Conservation (phyloP, 2,888 invertebrate species). For the Halocaridina rubra region DNA sequence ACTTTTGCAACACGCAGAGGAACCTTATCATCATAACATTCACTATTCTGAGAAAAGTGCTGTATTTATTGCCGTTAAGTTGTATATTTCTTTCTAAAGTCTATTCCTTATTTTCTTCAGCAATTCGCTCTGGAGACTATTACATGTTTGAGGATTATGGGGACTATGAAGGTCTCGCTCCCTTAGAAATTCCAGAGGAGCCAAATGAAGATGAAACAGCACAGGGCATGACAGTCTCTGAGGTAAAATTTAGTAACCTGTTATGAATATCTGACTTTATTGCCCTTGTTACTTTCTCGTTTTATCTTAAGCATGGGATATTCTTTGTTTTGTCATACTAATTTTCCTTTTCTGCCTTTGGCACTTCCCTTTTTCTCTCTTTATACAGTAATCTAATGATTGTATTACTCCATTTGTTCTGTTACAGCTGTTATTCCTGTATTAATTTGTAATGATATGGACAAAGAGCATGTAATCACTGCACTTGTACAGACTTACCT, state of each 20-base stretch:
- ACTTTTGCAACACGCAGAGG: too few relatives aligned
- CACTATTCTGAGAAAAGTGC: too few relatives aligned
- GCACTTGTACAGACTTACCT: too few relatives aligned
- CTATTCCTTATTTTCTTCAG: slow-evolving; percentile 72
- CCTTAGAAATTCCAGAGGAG: slow-evolving; percentile 72
- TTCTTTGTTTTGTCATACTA: not conserved
- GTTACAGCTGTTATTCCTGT: too few relatives aligned
- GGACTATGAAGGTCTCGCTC: slow-evolving; percentile 75
- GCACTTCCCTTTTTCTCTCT: not conserved
- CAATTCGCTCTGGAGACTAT: slow-evolving; percentile 97
- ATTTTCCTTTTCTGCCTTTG: not conserved
- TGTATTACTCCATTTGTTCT: not conserved
- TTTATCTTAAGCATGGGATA: not conserved
- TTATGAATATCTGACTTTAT: not conserved
- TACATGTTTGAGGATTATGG: slow-evolving; percentile 98
- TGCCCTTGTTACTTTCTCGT: not conserved
- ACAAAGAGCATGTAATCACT: too few relatives aligned
- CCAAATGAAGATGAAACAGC: slow-evolving; percentile 70
- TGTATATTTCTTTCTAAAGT: not conserved
- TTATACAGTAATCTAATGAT: not conserved
- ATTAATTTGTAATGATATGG: too few relatives aligned
- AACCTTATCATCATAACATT: too few relatives aligned
- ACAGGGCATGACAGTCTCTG: slow-evolving; percentile 67
- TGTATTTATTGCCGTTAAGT: too few relatives aligned
- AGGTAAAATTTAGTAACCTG: slow-evolving; percentile 71